These are phyloP conservation scores for rabbit (Oryctolagus cuniculus) DNA, from an alignment of 2,113 vertebrate genomes.

Conservation along the genomic window mOryCun1.1 NC_091432.1:183265001-183265500, in stretches of 20 bases:
- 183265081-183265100: constrained; percentile 81
- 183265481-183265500: constrained; percentile 89
- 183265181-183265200: constrained; percentile 84
- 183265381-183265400: constrained; percentile 93
- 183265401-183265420: constrained; percentile 88
- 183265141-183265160: constrained; percentile 80
- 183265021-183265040: constrained; percentile 80
- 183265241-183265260: constrained; percentile 85
- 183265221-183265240: constrained; percentile 80
- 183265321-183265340: constrained; percentile 97
- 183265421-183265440: constrained; percentile 92
- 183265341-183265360: constrained; percentile 91
- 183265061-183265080: constrained; percentile 55
- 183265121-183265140: constrained; percentile 82
- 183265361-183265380: constrained; percentile 90
- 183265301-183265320: constrained; percentile 96
- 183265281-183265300: constrained; percentile 91
- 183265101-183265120: constrained; percentile 81
- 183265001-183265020: constrained; percentile 77
- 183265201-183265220: constrained; percentile 85
- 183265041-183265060: constrained; percentile 46
- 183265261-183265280: constrained; percentile 86
- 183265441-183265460: constrained; percentile 93
- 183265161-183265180: constrained; percentile 82
- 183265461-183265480: constrained; percentile 89